Evolutionary conservation across 2,797 vertebrate species (phyloP).

Genomic region (Gymnothorax reevesii): DNA sequence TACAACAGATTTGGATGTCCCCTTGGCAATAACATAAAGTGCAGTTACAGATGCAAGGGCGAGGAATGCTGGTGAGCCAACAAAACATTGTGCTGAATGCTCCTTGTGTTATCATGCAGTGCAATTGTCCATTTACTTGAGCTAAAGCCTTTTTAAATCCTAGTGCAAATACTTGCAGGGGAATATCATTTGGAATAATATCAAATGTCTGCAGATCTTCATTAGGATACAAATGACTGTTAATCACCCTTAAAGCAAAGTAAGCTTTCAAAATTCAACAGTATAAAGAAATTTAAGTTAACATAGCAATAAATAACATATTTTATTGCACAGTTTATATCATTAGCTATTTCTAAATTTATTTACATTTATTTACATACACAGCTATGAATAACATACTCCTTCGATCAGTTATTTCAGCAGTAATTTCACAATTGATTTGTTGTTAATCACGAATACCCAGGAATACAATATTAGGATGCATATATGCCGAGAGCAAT

Average conservation of each 20-base stretch:
- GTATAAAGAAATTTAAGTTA: background rate
- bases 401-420: no score
- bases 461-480: background rate
- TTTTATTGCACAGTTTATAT: background rate
- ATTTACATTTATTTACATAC: no score
- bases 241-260: background rate
- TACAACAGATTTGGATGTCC: background rate
- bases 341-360: background rate
- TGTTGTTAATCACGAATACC: background rate
- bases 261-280: background rate
- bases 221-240: background rate
- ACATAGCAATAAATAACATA: no score
- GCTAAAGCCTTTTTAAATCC: background rate
- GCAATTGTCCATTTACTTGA: background rate
- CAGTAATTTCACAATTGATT: no score
- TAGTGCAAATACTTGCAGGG: background rate
- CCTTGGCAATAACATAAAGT: background rate
- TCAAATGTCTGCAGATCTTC: background rate
- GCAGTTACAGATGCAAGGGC: background rate
- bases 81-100: background rate
- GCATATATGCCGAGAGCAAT: no score
- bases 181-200: background rate
- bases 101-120: background rate
- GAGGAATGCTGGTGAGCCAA: background rate
- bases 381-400: no score